Evolutionary conservation across 2,797 vertebrate species (phyloP).

Genomic region (Pyrocephalus nanus): DNA sequence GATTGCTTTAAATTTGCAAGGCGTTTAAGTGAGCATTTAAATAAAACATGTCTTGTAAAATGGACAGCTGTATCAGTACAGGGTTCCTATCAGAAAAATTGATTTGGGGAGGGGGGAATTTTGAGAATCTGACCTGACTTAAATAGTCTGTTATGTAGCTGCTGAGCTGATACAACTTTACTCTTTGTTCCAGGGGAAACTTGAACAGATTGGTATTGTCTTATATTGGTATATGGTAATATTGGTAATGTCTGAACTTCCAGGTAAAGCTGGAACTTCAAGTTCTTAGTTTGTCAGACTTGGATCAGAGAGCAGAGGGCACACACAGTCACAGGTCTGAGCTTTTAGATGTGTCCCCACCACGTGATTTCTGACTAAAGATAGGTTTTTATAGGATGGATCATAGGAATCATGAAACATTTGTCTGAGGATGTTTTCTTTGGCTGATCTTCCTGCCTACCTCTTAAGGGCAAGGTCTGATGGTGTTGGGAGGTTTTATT

Average conservation of each 20-base stretch:
- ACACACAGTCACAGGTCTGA: neutral
- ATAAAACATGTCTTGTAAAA: neutral
- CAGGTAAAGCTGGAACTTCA: neutral
- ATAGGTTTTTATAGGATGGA: neutral
- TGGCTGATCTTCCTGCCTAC: neutral
- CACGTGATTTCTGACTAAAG: neutral
- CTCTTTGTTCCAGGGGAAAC: neutral
- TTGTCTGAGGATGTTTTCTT: constrained; percentile 3
- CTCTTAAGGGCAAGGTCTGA: neutral
- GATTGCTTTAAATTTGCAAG: neutral
- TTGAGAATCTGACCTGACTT: neutral
- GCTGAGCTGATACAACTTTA: neutral
- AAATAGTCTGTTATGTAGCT: neutral
- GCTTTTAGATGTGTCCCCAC: neutral
- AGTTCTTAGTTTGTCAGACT: neutral
- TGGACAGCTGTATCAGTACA: neutral
- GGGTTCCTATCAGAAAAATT: neutral
- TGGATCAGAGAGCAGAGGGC: neutral
- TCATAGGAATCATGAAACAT: neutral
- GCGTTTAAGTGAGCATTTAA: neutral
- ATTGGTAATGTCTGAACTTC: neutral
- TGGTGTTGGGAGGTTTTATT: neutral
- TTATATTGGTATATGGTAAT: no score
- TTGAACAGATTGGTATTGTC: no score
- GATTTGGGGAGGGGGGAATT: neutral